phyloP scores from a whole-genome alignment of 2,113 vertebrate genomes.

The Gambusia affinis region DNA sequence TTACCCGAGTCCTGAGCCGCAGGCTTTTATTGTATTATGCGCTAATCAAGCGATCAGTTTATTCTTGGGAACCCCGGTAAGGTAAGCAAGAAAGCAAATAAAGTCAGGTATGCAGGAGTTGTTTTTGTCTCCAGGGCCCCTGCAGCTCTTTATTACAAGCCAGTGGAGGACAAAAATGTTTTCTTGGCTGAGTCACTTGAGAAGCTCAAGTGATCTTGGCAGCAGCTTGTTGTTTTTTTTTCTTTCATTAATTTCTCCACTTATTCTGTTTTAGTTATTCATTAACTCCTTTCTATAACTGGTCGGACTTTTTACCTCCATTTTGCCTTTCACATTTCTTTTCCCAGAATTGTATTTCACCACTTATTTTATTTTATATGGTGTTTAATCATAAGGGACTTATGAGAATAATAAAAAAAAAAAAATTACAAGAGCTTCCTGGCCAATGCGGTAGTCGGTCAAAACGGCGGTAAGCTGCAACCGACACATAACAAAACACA shows the following conservation, averaged over 20 bases:
- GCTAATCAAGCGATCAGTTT: slow-evolving; percentile 63
- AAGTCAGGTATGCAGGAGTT: slow-evolving; percentile 55
- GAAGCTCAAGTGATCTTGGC: slow-evolving; percentile 17
- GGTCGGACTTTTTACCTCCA: neutral
- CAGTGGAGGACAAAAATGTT: slow-evolving; percentile 60
- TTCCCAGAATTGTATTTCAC: neutral
- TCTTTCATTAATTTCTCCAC: slow-evolving; percentile 17
- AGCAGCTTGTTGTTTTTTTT: slow-evolving; percentile 6
- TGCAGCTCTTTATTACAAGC: slow-evolving; percentile 48
- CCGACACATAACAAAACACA: too few species aligned
- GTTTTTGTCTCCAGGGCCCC: slow-evolving; percentile 32
- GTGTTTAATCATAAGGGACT: neutral
- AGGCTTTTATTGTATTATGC: slow-evolving; percentile 41
- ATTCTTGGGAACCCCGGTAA: slow-evolving; percentile 24
- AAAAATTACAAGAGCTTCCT: neutral
- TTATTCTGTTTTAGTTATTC: slow-evolving; percentile 31
- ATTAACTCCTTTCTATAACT: slow-evolving; percentile 16
- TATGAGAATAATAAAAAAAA: neutral
- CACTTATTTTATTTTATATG: neutral
- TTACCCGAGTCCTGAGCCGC: slow-evolving; percentile 32
- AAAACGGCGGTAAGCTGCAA: neutral
- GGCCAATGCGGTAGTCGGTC: neutral
- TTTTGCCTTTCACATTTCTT: neutral
- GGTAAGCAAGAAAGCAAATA: slow-evolving; percentile 41
- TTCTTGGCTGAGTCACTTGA: slow-evolving; percentile 52